Percentiles rank a stretch among this genome's conserved stretches.
phyloP scores from a whole-genome alignment of 2,113 vertebrate genomes.

The Tragelaphus buxtoni region DNA sequence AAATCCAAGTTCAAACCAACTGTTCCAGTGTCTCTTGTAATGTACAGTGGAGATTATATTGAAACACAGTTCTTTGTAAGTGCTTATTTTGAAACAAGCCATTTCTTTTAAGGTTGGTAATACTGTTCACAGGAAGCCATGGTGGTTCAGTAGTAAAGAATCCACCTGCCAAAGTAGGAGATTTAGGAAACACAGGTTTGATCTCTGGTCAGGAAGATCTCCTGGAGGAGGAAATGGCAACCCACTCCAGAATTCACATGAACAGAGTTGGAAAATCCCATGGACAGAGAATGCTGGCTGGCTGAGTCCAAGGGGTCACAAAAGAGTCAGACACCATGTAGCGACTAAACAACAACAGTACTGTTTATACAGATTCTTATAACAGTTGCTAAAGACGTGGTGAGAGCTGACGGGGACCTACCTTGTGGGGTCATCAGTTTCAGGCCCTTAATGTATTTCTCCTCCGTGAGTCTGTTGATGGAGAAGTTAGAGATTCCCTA shows the following conservation, averaged over 20 bases:
- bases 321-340: background rate
- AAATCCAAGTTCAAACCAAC: conserved; percentile 9
- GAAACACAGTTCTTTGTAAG: background rate
- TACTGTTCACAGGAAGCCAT: background rate
- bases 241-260: background rate
- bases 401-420: background rate
- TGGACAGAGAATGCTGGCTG: background rate
- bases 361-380: background rate
- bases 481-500: background rate
- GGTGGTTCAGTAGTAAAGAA: background rate
- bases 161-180: background rate
- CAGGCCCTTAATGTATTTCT: background rate
- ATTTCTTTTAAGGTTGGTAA: background rate
- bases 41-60: background rate
- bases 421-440: background rate
- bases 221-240: background rate
- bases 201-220: background rate
- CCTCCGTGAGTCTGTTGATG: background rate
- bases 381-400: background rate
- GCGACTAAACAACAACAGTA: rapidly evolving
- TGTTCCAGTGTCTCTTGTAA: conserved; percentile 32
- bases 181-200: background rate
- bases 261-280: background rate
- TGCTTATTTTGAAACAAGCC: background rate
- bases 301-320: background rate